A percentile compares a stretch with the other conserved stretches of the same genome.
Evolutionary conservation across 2,888 invertebrate species (phyloP).

Genomic region (Diaperis boleti): DNA sequence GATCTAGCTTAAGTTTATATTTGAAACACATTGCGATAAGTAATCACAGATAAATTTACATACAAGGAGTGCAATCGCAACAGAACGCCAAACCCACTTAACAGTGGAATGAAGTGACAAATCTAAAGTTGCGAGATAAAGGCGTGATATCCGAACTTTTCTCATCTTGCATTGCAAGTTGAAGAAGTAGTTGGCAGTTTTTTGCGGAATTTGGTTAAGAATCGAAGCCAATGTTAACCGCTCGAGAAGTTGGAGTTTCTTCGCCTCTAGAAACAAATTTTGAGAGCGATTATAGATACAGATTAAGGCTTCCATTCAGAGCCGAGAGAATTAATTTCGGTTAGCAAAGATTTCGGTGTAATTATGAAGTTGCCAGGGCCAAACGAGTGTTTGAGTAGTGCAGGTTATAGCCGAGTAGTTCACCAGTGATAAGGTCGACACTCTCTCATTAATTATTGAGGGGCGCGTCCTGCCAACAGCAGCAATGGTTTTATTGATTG

Average conservation of each 20-base stretch:
- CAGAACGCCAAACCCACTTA: neutral
- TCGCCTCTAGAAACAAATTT: constrained; percentile 29
- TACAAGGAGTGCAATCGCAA: constrained; percentile 11
- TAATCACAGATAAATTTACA: no score
- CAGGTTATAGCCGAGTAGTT: constrained; percentile 46
- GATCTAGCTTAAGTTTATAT: no score
- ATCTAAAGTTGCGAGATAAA: constrained; percentile 18
- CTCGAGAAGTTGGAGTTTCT: constrained; percentile 14
- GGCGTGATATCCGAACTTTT: constrained; percentile 26
- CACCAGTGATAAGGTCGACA: constrained; percentile 47
- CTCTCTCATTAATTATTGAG: constrained; percentile 50
- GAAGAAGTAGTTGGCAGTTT: constrained; percentile 22
- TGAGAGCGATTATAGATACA: constrained; percentile 31
- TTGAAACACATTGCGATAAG: no score
- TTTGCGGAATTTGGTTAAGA: constrained; percentile 30
- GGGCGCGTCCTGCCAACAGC: constrained; percentile 48
- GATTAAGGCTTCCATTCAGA: constrained; percentile 33
- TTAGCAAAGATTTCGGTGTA: constrained; percentile 44
- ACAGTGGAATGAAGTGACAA: constrained; percentile 5
- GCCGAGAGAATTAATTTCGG: constrained; percentile 44
- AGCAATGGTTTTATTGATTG: constrained; percentile 50
- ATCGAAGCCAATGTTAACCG: constrained; percentile 17
- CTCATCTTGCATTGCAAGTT: constrained; percentile 27
- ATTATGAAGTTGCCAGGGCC: constrained; percentile 47
- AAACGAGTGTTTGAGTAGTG: constrained; percentile 44